Conservation (phyloP, 1,140 invertebrate genomes). For the Drosophila navojoa region DNA sequence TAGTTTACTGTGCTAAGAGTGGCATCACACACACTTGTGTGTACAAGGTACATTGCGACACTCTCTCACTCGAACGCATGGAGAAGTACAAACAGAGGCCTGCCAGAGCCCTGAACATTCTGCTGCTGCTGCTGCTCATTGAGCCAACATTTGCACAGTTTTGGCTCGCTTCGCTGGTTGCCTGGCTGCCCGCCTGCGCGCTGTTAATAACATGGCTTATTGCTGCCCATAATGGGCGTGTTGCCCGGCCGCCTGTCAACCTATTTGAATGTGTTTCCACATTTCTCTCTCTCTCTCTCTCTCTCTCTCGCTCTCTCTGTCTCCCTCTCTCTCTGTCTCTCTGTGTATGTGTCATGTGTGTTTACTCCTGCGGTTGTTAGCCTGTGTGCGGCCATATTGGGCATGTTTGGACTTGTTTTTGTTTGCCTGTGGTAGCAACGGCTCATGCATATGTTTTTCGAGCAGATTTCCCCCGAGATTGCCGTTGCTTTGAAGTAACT, state of each 20-base stretch:
- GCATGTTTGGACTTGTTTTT: slow-evolving; percentile 70
- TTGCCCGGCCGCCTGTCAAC: slow-evolving; percentile 54
- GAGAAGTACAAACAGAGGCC: slow-evolving; percentile 46
- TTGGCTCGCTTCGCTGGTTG: slow-evolving; percentile 60
- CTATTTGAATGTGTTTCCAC: slow-evolving; percentile 4
- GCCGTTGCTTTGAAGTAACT: slow-evolving; percentile 59
- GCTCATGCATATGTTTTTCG: slow-evolving; percentile 71
- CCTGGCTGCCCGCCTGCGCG: slow-evolving; percentile 22
- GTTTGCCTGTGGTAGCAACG: slow-evolving; percentile 51
- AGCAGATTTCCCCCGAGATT: slow-evolving; percentile 77
- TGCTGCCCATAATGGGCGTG: slow-evolving; percentile 72
- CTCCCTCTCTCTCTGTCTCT: no score
- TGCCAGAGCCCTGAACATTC: slow-evolving; percentile 10
- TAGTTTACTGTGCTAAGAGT: slow-evolving; percentile 72
- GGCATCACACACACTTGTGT: slow-evolving; percentile 19
- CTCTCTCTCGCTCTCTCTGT: no score
- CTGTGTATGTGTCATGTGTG: slow-evolving; percentile 38
- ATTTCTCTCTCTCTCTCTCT: no score
- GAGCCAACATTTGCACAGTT: slow-evolving; percentile 70
- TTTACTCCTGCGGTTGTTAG: slow-evolving; percentile 75
- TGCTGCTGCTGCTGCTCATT: slow-evolving; percentile 35
- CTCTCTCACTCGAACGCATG: neutral
- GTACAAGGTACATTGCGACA: slow-evolving; percentile 5
- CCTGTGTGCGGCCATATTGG: slow-evolving; percentile 48
- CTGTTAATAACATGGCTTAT: slow-evolving; percentile 81